These are phyloP conservation scores for Conchocele bisecta DNA, from an alignment of 2,888 invertebrate species.

Conservation along the genomic window DNA sequence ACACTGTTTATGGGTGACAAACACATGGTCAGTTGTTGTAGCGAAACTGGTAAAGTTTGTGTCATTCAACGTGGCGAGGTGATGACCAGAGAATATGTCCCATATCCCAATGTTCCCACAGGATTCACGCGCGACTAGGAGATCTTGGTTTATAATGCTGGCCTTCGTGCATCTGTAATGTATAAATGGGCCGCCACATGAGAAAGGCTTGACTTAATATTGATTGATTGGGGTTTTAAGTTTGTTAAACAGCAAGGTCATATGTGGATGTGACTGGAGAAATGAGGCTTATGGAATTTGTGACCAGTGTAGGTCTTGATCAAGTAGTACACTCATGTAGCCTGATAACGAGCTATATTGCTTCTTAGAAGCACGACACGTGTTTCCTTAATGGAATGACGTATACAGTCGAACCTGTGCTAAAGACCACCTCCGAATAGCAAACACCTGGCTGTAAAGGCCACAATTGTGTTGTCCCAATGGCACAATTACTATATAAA, in stretches of 20 bases:
- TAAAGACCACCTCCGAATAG: too few relatives aligned
- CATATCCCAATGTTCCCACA: conserved; percentile 42
- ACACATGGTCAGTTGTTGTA: conserved; percentile 16
- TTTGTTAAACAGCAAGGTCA: background rate
- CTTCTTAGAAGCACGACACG: too few relatives aligned
- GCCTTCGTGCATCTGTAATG: conserved; percentile 37
- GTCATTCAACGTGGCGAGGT: conserved; percentile 36
- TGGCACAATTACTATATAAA: too few relatives aligned
- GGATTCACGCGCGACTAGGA: conserved; percentile 44
- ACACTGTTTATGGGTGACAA: conserved; percentile 44
- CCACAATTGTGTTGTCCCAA: too few relatives aligned
- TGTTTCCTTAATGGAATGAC: too few relatives aligned
- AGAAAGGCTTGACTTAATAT: background rate
- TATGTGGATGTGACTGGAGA: too few relatives aligned
- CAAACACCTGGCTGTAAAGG: too few relatives aligned
- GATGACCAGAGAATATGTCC: conserved; percentile 48
- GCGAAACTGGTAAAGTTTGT: conserved; percentile 26
- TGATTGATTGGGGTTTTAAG: background rate
- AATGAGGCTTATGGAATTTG: too few relatives aligned
- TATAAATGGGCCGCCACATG: background rate
- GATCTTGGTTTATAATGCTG: conserved; percentile 15
- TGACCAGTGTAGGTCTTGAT: too few relatives aligned
- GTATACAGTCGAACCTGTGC: too few relatives aligned
- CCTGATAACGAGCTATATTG: too few relatives aligned
- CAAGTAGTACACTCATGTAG: too few relatives aligned